A percentile compares a stretch with the other conserved stretches of the same genome.
phyloP scores from a whole-genome alignment of 2,113 vertebrate species.

The Corapipo altera region DNA sequence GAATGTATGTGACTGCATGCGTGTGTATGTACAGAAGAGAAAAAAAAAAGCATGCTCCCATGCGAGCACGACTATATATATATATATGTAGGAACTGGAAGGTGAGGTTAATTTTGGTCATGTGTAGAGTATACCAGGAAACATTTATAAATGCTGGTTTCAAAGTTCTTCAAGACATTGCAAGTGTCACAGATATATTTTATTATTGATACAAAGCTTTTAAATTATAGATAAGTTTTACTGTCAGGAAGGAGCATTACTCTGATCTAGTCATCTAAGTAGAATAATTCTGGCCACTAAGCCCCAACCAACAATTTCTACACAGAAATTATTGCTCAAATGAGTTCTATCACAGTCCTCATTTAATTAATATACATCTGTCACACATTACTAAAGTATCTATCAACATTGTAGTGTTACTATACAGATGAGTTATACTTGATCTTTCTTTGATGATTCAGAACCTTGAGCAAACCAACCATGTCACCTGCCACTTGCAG shows the following conservation, averaged over 20 bases:
- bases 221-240: background rate
- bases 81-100: background rate
- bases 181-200: background rate
- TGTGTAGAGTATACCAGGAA: background rate
- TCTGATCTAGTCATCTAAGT: background rate
- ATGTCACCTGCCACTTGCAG: fast-evolving
- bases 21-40: fast-evolving
- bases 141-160: background rate
- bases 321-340: background rate
- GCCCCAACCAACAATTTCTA: background rate
- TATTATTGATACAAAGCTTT: background rate
- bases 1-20: background rate
- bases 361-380: background rate
- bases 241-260: background rate
- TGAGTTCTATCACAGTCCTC: background rate
- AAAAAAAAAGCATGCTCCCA: fast-evolving
- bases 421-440: background rate
- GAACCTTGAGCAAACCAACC: background rate
- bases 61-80: background rate
- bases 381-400: background rate
- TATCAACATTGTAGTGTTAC: background rate
- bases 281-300: background rate
- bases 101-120: background rate
- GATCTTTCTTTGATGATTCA: background rate
- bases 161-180: background rate